These are phyloP conservation scores for Dryobates pubescens DNA, from an alignment of 2,797 vertebrate species.

Conservation along the genomic window DNA sequence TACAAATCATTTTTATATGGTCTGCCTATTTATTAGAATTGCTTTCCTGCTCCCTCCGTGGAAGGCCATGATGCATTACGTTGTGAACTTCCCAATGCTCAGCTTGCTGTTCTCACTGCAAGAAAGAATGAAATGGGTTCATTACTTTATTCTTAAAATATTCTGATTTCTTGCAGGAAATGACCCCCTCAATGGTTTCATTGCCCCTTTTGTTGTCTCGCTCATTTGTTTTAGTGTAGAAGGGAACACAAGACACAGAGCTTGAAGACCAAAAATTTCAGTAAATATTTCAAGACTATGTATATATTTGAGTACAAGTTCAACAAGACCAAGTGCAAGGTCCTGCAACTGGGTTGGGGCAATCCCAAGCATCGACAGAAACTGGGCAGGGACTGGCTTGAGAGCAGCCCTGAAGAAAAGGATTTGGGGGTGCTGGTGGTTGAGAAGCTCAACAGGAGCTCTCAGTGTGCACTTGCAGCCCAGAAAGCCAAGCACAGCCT, in stretches of 20 bases:
- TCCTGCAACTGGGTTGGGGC: too few species aligned
- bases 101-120: constrained; percentile 45
- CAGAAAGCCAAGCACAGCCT: too few species aligned
- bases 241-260: neutral
- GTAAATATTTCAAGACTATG: neutral
- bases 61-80: constrained; percentile 60
- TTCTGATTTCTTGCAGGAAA: constrained; percentile 61
- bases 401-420: too few species aligned
- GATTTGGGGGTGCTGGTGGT: too few species aligned
- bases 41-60: constrained; percentile 63
- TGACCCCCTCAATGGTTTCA: constrained; percentile 8
- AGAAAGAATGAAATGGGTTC: constrained; percentile 68
- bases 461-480: too few species aligned
- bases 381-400: too few species aligned
- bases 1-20: constrained; percentile 75
- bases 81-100: constrained; percentile 55
- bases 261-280: neutral
- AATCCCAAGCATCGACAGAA: too few species aligned
- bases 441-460: too few species aligned
- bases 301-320: too few species aligned
- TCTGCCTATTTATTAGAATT: constrained; percentile 73
- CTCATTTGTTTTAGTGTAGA: constrained; percentile 10
- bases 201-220: neutral
- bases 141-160: constrained; percentile 64
- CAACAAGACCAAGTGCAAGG: too few species aligned